Evolutionary conservation across 2,113 vertebrate species (phyloP).

Genomic region (Prolemur simus): DNA sequence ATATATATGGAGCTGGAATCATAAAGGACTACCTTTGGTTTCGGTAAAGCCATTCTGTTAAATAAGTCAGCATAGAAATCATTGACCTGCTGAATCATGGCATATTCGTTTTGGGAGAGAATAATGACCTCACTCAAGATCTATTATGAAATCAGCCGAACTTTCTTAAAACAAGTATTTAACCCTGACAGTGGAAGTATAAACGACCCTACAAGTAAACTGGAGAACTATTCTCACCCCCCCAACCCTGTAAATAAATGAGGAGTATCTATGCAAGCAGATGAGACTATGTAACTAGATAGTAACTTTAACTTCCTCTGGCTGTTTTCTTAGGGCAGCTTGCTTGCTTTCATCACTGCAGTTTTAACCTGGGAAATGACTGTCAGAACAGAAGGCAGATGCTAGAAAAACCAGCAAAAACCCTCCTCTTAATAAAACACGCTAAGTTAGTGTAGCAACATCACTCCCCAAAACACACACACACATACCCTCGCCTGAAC

Average conservation of each 20-base stretch:
- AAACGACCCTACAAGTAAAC: background rate
- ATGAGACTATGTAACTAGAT: background rate
- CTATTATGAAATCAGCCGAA: background rate
- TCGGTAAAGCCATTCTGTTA: background rate
- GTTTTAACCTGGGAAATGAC: conserved; percentile 69
- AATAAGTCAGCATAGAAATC: background rate
- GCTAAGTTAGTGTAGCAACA: background rate
- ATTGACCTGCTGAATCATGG: background rate
- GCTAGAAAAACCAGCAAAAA: conserved; percentile 72
- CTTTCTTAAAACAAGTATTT: background rate
- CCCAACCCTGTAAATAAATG: background rate
- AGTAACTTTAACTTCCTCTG: background rate
- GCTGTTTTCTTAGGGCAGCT: background rate
- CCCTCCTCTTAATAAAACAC: conserved; percentile 70
- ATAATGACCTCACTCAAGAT: background rate
- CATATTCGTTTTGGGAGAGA: background rate
- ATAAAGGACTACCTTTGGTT: background rate
- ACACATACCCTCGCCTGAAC: background rate
- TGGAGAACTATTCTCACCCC: background rate
- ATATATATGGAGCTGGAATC: background rate
- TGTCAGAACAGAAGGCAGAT: conserved; percentile 73
- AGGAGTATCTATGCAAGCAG: background rate
- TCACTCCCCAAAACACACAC: background rate
- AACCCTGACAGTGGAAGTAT: background rate
- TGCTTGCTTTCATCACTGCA: background rate